Percentiles rank a stretch among this genome's conserved stretches.
Evolutionary conservation across 2,113 vertebrate species (phyloP).

Genomic region (Grammomys dolichurus): DNA sequence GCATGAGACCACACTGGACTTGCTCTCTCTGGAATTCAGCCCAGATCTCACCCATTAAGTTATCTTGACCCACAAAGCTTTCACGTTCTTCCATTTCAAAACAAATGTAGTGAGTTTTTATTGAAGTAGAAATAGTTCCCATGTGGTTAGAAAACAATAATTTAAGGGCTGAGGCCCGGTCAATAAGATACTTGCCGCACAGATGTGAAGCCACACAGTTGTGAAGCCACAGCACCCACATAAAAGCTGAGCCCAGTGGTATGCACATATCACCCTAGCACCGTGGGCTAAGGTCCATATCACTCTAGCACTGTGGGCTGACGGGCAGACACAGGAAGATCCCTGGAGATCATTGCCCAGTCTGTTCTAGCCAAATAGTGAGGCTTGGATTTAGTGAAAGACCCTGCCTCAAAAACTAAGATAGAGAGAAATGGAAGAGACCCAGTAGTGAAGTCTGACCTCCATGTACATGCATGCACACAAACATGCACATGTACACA

Average conservation of each 20-base stretch:
- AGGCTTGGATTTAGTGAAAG: neutral
- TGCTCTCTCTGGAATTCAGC: too few species aligned
- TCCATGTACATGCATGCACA: neutral
- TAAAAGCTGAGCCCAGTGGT: too few species aligned
- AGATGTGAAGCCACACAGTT: rapidly evolving
- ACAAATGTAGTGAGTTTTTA: neutral
- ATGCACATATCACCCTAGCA: neutral
- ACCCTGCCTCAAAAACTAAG: neutral
- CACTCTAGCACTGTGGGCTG: neutral
- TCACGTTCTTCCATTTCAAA: neutral
- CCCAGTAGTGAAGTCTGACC: neutral
- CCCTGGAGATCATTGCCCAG: neutral
- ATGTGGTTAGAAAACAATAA: constrained; percentile 10
- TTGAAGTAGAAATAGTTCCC: neutral
- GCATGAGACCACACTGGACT: too few species aligned
- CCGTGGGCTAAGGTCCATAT: neutral
- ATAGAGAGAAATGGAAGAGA: too few species aligned
- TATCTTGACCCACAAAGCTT: neutral
- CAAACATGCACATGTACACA: too few species aligned
- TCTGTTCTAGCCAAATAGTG: neutral
- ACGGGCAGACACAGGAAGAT: too few species aligned
- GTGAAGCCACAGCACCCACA: too few species aligned
- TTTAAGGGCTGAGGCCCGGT: neutral
- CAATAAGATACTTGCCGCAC: neutral
- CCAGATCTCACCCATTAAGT: neutral